A percentile compares a stretch with the other conserved stretches of the same genome.
Evolutionary conservation across 37 sponge, comb jelly and placozoan species (phyloP).

Genomic region (Eunapius fragilis): DNA sequence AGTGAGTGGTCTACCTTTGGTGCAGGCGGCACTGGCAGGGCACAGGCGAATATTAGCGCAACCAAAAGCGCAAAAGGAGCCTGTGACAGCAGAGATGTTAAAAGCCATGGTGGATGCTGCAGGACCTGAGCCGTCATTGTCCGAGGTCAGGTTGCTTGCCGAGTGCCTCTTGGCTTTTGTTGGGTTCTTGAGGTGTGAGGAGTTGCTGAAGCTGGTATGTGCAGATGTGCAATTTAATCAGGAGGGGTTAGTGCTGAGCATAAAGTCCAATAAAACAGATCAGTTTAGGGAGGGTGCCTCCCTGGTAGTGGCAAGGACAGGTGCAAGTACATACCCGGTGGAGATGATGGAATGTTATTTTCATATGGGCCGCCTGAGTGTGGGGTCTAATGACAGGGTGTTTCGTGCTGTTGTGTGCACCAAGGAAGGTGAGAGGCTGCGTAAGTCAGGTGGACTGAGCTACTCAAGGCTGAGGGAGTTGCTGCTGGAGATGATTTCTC

Average conservation of each 20-base stretch:
- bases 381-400: conserved; percentile 6
- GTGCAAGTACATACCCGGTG: no score
- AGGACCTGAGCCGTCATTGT: no score
- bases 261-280: conserved; percentile 26
- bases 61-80: conserved; percentile 2
- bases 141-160: neutral
- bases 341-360: neutral
- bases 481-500: neutral
- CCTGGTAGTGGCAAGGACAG: conserved; percentile 24
- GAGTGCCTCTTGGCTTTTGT: conserved; percentile 15
- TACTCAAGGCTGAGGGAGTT: conserved; percentile 29
- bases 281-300: conserved; percentile 22
- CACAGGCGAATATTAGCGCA: conserved; percentile 9
- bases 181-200: conserved; percentile 24
- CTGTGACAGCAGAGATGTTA: conserved; percentile 28
- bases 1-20: no score
- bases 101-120: neutral
- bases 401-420: conserved; percentile 23
- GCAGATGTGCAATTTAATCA: conserved; percentile 1
- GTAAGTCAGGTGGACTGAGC: conserved; percentile 18
- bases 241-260: neutral
- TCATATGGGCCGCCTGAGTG: conserved; percentile 16
- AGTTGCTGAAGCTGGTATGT: no score
- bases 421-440: conserved; percentile 7
- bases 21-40: no score